Evolutionary conservation across 64 coral and sea anemone genomes (phyloP).

Genomic region (Dendrophyllia cribrosa): DNA sequence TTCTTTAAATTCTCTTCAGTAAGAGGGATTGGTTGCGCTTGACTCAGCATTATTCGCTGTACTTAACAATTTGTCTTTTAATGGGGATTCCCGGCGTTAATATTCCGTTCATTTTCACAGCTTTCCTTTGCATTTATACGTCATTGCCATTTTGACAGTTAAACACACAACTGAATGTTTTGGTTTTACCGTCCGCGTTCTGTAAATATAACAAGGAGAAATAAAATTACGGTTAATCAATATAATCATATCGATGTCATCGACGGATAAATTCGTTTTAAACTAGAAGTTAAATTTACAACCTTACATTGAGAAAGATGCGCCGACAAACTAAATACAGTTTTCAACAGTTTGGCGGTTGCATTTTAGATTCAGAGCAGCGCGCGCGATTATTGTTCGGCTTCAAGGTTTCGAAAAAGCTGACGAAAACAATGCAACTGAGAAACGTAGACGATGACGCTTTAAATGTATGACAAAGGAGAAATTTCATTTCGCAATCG

Average conservation of each 20-base stretch:
- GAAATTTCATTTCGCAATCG: too few species aligned
- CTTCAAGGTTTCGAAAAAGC: background rate
- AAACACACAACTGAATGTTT: background rate
- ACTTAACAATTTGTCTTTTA: background rate
- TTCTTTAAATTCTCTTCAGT: constrained; percentile 59
- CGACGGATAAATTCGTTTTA: too few species aligned
- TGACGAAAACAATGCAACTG: background rate
- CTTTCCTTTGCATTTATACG: background rate
- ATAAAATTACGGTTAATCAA: too few species aligned
- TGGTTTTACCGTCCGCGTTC: background rate
- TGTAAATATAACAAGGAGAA: background rate
- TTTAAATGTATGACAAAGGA: too few species aligned
- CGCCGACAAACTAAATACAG: background rate
- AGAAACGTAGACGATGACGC: too few species aligned
- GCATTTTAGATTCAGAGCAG: background rate
- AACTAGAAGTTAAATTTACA: too few species aligned
- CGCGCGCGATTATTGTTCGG: background rate
- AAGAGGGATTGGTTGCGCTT: background rate
- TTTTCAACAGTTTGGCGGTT: background rate
- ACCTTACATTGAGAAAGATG: too few species aligned
- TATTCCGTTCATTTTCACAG: background rate
- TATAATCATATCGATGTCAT: too few species aligned
- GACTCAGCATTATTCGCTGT: constrained; percentile 30
- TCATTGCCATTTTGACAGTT: background rate
- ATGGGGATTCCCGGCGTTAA: background rate